Evolutionary conservation across 2,888 invertebrate species (phyloP).

Genomic region (Masnerella sp.): DNA sequence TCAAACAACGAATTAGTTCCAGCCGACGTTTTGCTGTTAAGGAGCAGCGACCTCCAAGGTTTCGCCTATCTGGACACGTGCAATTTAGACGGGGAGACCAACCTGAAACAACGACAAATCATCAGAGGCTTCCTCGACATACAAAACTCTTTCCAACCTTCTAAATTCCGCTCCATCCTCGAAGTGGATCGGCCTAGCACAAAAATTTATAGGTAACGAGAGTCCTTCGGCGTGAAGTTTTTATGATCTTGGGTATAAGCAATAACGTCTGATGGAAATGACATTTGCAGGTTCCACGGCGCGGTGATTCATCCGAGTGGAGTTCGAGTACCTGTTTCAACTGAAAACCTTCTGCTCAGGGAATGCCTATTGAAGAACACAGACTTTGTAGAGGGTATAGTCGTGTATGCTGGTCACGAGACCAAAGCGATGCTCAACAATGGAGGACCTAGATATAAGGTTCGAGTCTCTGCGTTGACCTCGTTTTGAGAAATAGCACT

Average conservation of each 20-base stretch:
- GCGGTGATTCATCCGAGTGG: conserved; percentile 90
- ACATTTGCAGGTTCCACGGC: conserved; percentile 86
- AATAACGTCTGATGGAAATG: too few relatives aligned
- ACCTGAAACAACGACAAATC: conserved; percentile 94
- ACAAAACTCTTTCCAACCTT: conserved; percentile 87
- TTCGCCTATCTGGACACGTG: conserved; percentile 97
- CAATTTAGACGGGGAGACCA: conserved; percentile 97
- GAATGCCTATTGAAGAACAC: conserved; percentile 98
- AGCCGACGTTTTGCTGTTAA: conserved; percentile 94
- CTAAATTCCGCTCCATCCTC: conserved; percentile 89
- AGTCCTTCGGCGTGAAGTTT: too few relatives aligned
- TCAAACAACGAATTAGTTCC: conserved; percentile 98
- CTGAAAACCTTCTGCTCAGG: conserved; percentile 93
- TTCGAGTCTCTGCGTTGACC: conserved; percentile 50
- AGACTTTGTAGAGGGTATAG: conserved; percentile 96
- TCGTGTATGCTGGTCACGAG: conserved; percentile 97
- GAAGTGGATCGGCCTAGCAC: conserved; percentile 97
- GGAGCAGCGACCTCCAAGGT: conserved; percentile 92
- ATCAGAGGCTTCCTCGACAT: conserved; percentile 86
- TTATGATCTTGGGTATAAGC: too few relatives aligned
- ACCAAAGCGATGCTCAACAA: conserved; percentile 99
- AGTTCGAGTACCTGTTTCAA: conserved; percentile 87
- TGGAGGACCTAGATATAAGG: conserved; percentile 88
- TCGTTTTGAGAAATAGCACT: too few relatives aligned
- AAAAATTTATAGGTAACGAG: conserved; percentile 92